These are phyloP conservation scores for Clivina fossor DNA, from an alignment of 2,888 invertebrate genomes.

Conservation along the genomic window DNA sequence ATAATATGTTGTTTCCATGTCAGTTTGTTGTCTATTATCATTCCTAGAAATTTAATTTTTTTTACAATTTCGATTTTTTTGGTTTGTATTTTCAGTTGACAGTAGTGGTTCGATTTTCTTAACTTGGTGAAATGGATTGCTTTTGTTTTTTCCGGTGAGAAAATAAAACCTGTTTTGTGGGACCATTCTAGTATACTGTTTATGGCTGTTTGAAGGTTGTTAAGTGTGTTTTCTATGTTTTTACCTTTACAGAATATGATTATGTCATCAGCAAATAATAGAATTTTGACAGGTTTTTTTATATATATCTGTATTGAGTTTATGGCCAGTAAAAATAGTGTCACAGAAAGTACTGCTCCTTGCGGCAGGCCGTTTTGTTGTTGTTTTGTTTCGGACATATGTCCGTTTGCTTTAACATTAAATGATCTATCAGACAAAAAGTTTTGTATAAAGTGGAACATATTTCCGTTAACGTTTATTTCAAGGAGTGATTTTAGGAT, in stretches of 20 bases:
- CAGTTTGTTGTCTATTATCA: slow-evolving; percentile 8
- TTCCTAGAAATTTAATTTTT: slow-evolving; percentile 7
- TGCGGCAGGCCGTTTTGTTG: slow-evolving; percentile 8
- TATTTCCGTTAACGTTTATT: neutral
- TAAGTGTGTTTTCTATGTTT: neutral
- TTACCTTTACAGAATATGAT: neutral
- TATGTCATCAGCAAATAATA: slow-evolving; percentile 8
- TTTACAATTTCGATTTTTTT: neutral
- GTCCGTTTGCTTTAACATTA: neutral
- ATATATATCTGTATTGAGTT: neutral
- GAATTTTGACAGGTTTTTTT: slow-evolving; percentile 1
- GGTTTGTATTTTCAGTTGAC: neutral
- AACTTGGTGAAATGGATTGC: slow-evolving; percentile 8
- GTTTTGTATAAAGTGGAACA: slow-evolving; percentile 5
- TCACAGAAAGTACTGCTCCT: slow-evolving; percentile 5
- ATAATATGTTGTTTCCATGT: slow-evolving; percentile 12
- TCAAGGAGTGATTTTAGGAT: neutral
- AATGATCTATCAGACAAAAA: slow-evolving; percentile 3
- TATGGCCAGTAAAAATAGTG: slow-evolving; percentile 4
- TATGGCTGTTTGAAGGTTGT: neutral
- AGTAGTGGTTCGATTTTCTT: neutral
- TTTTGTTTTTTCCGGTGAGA: slow-evolving; percentile 8
- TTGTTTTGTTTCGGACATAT: neutral
- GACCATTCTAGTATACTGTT: neutral
- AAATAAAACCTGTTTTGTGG: neutral